These are phyloP conservation scores for Lithobates sylvaticus DNA, from an alignment of 2,797 vertebrate genomes.

Conservation along the genomic window DNA sequence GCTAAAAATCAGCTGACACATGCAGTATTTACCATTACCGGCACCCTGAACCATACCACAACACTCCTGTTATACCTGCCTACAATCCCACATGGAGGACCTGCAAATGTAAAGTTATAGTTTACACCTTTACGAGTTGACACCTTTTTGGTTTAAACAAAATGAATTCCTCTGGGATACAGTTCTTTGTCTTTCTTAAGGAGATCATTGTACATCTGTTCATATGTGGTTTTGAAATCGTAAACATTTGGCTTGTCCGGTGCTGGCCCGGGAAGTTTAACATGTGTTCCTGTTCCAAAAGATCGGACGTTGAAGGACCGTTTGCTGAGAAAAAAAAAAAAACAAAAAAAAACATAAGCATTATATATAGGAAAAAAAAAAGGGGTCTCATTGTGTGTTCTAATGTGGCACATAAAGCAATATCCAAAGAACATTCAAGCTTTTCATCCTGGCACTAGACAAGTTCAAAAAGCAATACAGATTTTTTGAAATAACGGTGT, in stretches of 20 bases:
- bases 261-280: constrained; percentile 96
- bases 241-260: constrained; percentile 99
- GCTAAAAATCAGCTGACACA: background rate
- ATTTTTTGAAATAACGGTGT: no score
- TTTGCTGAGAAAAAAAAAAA: constrained; percentile 87
- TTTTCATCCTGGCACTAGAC: no score
- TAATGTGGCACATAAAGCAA: background rate
- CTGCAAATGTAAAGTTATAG: constrained; percentile 66
- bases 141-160: constrained; percentile 66
- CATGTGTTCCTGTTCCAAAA: constrained; percentile 95
- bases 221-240: constrained; percentile 99
- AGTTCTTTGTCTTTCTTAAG: constrained; percentile 99
- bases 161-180: constrained; percentile 87
- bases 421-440: background rate
- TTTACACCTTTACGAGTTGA: constrained; percentile 72
- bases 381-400: background rate
- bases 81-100: constrained; percentile 56
- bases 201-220: constrained; percentile 99
- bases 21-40: constrained; percentile 10
- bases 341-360: background rate
- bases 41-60: constrained; percentile 29
- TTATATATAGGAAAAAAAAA: no score
- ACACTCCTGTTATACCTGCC: constrained; percentile 59
- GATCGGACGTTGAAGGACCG: constrained; percentile 95
- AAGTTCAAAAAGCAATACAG: no score